Percentiles rank a stretch among this genome's conserved stretches.
These are phyloP conservation scores for Hesperia comma DNA, from an alignment of 2,888 invertebrate genomes.

Conservation along the genomic window DNA sequence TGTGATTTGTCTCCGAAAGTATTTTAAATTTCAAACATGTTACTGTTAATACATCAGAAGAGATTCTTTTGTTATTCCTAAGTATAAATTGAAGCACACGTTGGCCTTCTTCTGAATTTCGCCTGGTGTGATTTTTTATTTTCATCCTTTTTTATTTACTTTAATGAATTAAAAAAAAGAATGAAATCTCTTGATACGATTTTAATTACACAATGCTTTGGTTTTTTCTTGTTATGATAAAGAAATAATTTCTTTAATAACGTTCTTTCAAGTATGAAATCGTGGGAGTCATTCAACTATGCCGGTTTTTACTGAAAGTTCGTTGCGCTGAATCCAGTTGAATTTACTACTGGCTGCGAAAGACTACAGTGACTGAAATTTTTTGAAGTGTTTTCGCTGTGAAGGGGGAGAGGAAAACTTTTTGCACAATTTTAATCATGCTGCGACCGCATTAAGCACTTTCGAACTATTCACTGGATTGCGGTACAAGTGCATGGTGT, in stretches of 20 bases:
- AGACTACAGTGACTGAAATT: conserved; percentile 10
- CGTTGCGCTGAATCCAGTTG: conserved; percentile 18
- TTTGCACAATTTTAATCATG: conserved; percentile 13
- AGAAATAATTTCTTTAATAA: neutral
- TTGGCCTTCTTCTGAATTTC: no score
- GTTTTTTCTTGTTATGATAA: neutral
- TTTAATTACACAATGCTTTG: neutral
- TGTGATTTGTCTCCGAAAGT: neutral
- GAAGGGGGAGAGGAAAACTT: conserved; percentile 14
- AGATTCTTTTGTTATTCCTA: no score
- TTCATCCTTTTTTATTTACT: no score
- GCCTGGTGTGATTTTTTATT: no score
- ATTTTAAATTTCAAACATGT: no score
- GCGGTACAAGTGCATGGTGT: neutral
- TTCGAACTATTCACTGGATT: neutral
- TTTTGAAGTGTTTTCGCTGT: conserved; percentile 19
- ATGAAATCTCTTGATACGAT: neutral
- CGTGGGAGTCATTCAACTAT: conserved; percentile 1
- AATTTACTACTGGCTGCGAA: conserved; percentile 16
- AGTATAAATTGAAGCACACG: no score
- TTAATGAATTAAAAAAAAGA: no score
- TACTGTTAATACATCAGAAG: no score
- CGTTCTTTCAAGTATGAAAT: conserved; percentile 3
- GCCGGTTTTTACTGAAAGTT: conserved; percentile 5
- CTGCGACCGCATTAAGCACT: conserved; percentile 6